phyloP scores from a whole-genome alignment of 2,888 invertebrate species.

The Cepaea hortensis region DNA sequence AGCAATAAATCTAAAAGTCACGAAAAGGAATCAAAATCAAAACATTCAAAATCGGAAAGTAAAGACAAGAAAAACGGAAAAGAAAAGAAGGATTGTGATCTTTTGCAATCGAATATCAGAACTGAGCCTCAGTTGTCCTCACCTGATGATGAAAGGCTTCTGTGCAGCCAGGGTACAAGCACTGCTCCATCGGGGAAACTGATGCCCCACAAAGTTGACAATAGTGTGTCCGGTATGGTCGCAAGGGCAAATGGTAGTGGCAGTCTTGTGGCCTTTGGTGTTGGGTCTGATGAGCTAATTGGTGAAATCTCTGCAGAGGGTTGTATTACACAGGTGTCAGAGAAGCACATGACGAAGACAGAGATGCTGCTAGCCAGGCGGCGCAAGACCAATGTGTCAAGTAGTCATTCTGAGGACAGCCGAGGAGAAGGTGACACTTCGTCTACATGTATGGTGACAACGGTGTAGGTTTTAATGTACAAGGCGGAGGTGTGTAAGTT shows the following conservation, averaged over 20 bases:
- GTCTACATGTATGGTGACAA: slow-evolving; percentile 57
- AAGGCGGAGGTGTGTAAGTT: no score
- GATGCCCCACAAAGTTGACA: background rate
- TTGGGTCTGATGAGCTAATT: background rate
- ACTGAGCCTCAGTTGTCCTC: slow-evolving; percentile 17
- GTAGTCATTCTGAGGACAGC: slow-evolving; percentile 28
- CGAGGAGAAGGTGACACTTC: slow-evolving; percentile 37
- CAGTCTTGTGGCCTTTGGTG: background rate
- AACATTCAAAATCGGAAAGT: slow-evolving; percentile 33
- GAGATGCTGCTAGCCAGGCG: slow-evolving; percentile 73
- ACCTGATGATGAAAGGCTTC: slow-evolving; percentile 4
- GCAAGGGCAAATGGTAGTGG: background rate
- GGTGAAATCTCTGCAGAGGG: slow-evolving; percentile 8
- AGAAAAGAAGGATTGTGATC: slow-evolving; percentile 41
- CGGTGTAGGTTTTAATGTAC: slow-evolving; percentile 50
- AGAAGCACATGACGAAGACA: slow-evolving; percentile 67
- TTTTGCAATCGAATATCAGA: slow-evolving; percentile 12
- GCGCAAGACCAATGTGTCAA: slow-evolving; percentile 55
- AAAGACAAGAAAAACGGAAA: slow-evolving; percentile 44
- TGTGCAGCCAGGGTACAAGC: slow-evolving; percentile 6
- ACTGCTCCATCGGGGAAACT: background rate
- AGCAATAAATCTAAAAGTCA: slow-evolving; percentile 3
- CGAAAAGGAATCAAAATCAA: slow-evolving; percentile 25
- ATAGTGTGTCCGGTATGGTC: background rate
- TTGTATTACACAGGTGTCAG: slow-evolving; percentile 24